Evolutionary conservation across 2,797 vertebrate genomes (phyloP), one percentile per base, ranked within the genome.

Genomic region (Lutjanus campechanus): DNA sequence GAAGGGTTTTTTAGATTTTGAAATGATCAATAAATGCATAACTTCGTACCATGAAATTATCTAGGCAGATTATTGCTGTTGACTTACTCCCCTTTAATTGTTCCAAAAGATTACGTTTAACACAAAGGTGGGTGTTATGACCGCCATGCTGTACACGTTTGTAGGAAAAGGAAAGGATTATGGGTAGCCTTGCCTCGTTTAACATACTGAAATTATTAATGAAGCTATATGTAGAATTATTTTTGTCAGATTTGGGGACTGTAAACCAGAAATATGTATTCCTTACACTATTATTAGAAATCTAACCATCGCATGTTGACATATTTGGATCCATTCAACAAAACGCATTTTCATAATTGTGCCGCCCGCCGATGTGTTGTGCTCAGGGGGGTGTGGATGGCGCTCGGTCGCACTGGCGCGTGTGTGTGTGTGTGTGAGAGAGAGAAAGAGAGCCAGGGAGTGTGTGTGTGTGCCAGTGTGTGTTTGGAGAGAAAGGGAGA

Each of bases 381-480:
- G 95, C 94, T 95, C 91, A 76, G 83, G 95, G 95, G 94, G 93
- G 96, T 93, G 96, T 95, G 96, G 95, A 89, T 89, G 89, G 11
- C 76, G 88, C 87, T 71, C 76, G 59, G 67, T 82, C 69, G 20
- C 56, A 67, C 56, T 81, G 64, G 71, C 84, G 73, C 69, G 60
- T 81, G 72, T 40, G 29, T 71, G 61, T 44, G 69, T 68, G 69
- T 10, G 54, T 6, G 50, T 11, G 64, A 53, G 49, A 40, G 61
- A 49, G 36, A 49, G 51, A 25, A 53, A 22, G 65, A 22, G 50
- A 16, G 40, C 2, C 20, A 40, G 65, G 7, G 50, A 10, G 50
- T 20, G 19, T 20, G 17, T 19, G 4, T n/a, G 56, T 12, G 20
- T 36, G 29, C 3, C 29, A 36, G 29, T 36, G 29, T 69, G 40